A percentile compares a stretch with the other conserved stretches of the same genome.
These are phyloP conservation scores for Bactericera cockerelli DNA, from an alignment of 1,140 invertebrate species.

Conservation along the genomic window DNA sequence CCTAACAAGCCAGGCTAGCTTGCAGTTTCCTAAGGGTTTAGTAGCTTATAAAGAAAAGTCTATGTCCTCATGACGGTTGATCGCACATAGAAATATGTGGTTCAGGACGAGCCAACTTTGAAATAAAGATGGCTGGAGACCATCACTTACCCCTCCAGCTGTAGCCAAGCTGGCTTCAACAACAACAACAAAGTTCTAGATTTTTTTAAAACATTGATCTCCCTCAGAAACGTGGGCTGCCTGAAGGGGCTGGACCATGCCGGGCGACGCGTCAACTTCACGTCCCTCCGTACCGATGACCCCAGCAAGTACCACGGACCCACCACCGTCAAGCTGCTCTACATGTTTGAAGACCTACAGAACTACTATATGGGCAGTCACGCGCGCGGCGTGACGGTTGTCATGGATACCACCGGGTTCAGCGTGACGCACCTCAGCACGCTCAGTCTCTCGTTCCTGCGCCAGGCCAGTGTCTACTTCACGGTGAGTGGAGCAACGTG, in stretches of 20 bases:
- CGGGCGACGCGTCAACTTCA: conserved; percentile 17
- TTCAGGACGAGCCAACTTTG: too few relatives aligned
- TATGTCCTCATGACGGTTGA: too few relatives aligned
- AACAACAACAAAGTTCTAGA: too few relatives aligned
- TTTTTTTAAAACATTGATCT: too few relatives aligned
- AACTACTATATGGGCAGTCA: conserved; percentile 17
- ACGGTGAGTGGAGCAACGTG: not conserved
- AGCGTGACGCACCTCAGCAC: conserved; percentile 16
- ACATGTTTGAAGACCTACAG: conserved; percentile 19
- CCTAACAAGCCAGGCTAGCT: too few relatives aligned
- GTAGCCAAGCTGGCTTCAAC: too few relatives aligned
- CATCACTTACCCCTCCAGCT: too few relatives aligned
- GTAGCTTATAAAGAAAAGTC: too few relatives aligned
- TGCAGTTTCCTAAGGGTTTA: too few relatives aligned
- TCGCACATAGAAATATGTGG: too few relatives aligned
- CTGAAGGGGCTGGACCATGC: conserved; percentile 11
- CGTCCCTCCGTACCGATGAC: conserved; percentile 23
- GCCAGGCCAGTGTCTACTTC: not conserved
- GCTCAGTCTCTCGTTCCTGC: conserved; percentile 4
- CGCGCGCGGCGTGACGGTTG: conserved; percentile 18
- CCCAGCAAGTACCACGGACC: conserved; percentile 38
- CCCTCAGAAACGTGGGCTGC: too few relatives aligned
- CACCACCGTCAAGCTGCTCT: conserved; percentile 24
- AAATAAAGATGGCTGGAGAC: too few relatives aligned
- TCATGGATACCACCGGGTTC: conserved; percentile 19